Evolutionary conservation across 2,888 invertebrate species (phyloP), one percentile per base, ranked within the genome.

Genomic region (Drosophila picticornis): DNA sequence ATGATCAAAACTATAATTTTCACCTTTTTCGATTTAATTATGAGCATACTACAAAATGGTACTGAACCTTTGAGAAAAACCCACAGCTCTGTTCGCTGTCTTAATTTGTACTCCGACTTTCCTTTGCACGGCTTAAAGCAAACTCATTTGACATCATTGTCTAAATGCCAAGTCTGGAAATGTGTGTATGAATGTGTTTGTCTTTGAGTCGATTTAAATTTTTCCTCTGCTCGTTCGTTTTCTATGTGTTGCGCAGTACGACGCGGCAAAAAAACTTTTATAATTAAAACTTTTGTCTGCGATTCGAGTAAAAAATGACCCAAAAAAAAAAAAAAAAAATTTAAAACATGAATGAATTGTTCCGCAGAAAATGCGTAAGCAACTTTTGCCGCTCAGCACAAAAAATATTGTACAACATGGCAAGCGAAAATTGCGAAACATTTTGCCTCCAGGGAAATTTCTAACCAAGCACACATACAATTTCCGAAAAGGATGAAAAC

Each of bases 281-380:
- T 86, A 84, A 84, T 88, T 84, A 84, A 84, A 84, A 84, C 84
- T 84, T 84, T 84, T 78, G 55, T 46, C 88, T 72, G 67, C 55
- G 71, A 80, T 75, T 71, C 62, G 56, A 25, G 38, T 50, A 43
- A 40, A 59, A 72, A 66, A 70, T 57, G 32, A 55, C 53, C 16
- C 4, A 10, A 50, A 19, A 50, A 16, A 53, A 22, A 36, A 55
- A 2, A 10, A 50, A 19, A 50, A 16, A 53, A 22, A 36, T 36
- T 32, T 19, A 29, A 32, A 55, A 38, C 77, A 64, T 55, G 75
- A 84, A 75, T 83, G 76, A 79, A 72, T 77, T 77, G 64, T 55
- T 52, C 4, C 40, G 32, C 34, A 67, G 60, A 72, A 76, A 61
- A 59, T 68, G 73, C 68, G 68, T 76, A 51, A 56, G 60, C 72